Evolutionary conservation across 1,140 invertebrate genomes (phyloP), one percentile per base, ranked within the genome.

Genomic region (Zophobas morio): DNA sequence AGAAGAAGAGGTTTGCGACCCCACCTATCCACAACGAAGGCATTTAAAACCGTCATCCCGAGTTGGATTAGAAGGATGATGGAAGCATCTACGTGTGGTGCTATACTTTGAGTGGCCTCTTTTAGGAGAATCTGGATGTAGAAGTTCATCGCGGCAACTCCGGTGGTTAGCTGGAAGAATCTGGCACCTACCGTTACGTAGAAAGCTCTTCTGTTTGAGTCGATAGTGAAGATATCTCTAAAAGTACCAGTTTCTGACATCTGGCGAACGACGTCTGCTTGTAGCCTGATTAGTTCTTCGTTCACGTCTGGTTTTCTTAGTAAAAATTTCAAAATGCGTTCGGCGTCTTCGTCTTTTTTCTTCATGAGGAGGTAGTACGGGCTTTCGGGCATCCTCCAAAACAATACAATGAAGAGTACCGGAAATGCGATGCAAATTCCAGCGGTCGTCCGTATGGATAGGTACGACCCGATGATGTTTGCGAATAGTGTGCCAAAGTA

Each of bases 101-200:
- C 88, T 75, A 93, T 90, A 77, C 91, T 90, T 33, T 91, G 84
- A 81, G 86, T 84, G 82, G 87, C 86, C 57, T 87, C 84, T 2
- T 85, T 85, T 6, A 90, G 88, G 4, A 90, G 88, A 34, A 87
- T 88, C 37, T 91, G 90, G 0, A 91, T 89, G 76, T 92, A 93
- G 35, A 90, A 90, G 56, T 91, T 89, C 56, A 93, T 88, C 0
- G 90, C 91, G 53, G 89, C 89, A 6, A 91, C 87, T 8, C 92
- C 92, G 57, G 88, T 88, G 42, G 91, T 87, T 80, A 80, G 83
- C 76, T 85, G 84, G 0, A 79, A 57, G 35, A 42, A 47, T 33
- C 82, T 75, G n/a, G 83, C n/a, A 49, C 49, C 49, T 3, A 51
- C 20, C 20, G n/a, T 20, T 51, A 51, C 2, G n/a, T 8, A 6